Evolutionary conservation across 2,888 invertebrate genomes (phyloP), one percentile per base, ranked within the genome.

Genomic region (Byasa hedistus): DNA sequence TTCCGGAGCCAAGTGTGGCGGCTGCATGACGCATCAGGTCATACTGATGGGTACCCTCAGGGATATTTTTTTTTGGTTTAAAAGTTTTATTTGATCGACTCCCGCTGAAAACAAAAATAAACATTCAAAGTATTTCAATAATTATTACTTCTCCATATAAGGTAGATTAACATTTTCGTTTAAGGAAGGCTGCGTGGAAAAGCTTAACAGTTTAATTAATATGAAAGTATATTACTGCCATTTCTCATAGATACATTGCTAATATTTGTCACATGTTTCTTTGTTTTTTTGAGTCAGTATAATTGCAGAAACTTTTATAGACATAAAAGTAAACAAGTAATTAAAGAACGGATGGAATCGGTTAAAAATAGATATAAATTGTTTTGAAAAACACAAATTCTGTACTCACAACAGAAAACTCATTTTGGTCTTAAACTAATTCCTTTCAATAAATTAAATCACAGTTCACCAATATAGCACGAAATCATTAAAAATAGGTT

Each of bases 11-110:
- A 56, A 99, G 92, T 0, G 99, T 99, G 68, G 98, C 98, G 1
- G 98, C 98, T n/a, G 98, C 98, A 93, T 98, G 98, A 92, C 98
- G 97, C 98, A 99, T 98, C 86, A 99, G 93, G 89, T 99, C 99
- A 95, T 98, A 98, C 86, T 99, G 99, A 92, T 98, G 98, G 56
- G 98, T 98, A 69, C 98, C 98, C 88, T 99, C 99, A 0, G 98
- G 98, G 80, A 99, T 99, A 90, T 99, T 98, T 90, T 99, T 99
- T 92, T 99, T 99, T 71, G 99, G 99, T 87, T 99, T 99, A 87
- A 99, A 99, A 64, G 99, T 99, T 93, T 98, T 98, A 76, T 97
- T 98, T 71, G 97, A 97, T 83, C 98, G 95, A 89, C 96, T 95
- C 83, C 97, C 96, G 89, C 96, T 96, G 80, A n/a, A 77, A 54